Evolutionary conservation across 2,888 invertebrate species (phyloP).

Genomic region (Diadromus collaris): DNA sequence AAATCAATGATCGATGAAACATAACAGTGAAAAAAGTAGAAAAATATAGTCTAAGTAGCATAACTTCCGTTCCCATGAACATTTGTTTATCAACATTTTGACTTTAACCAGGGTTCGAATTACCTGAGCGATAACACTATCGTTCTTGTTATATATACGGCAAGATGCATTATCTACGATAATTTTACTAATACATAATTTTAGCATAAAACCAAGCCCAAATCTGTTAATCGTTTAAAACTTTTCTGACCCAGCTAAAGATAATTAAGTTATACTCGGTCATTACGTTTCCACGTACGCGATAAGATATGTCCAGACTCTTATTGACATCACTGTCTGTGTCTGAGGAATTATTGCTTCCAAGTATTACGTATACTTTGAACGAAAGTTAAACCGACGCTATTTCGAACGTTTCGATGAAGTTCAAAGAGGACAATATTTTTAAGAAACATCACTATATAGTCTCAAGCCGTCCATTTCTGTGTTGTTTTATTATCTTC

Average conservation of each 20-base stretch:
- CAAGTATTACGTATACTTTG: no score
- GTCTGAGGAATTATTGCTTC: no score
- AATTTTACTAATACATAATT: background rate
- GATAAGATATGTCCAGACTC: background rate
- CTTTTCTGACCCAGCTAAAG: background rate
- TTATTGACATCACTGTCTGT: no score
- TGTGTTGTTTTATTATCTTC: background rate
- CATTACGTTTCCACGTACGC: background rate
- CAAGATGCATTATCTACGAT: no score
- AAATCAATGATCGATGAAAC: background rate
- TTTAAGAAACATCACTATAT: background rate
- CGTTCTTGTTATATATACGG: no score
- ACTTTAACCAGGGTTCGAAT: background rate
- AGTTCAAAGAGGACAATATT: background rate
- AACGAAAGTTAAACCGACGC: no score
- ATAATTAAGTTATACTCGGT: background rate
- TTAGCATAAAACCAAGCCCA: background rate
- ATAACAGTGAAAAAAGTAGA: no score
- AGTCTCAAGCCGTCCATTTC: background rate
- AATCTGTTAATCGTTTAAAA: no score
- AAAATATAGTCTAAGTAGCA: no score
- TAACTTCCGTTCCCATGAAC: background rate
- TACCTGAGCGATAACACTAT: background rate
- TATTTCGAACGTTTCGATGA: no score
- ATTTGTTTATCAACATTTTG: background rate